Percentiles rank a stretch among this genome's conserved stretches.
phyloP scores from a whole-genome alignment of 2,113 vertebrate genomes.

The Melanotaenia duboulayi region DNA sequence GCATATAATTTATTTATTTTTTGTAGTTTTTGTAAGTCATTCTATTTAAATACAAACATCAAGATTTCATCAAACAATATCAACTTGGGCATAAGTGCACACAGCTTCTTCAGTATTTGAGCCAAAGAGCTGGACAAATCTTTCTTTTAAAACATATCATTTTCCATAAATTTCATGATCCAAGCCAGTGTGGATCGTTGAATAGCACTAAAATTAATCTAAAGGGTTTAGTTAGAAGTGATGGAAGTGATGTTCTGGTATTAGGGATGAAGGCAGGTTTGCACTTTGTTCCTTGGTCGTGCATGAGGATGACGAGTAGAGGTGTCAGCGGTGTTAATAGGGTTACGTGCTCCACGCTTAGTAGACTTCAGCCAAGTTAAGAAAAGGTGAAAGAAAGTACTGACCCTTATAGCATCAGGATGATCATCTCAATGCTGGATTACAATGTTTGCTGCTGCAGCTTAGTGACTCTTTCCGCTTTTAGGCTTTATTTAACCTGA shows the following conservation, averaged over 20 bases:
- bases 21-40: too few relatives aligned
- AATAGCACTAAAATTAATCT: not conserved
- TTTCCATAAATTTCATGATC: not conserved
- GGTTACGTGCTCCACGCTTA: slow-evolving; percentile 35
- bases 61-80: too few relatives aligned
- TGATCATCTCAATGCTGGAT: slow-evolving; percentile 59
- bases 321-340: slow-evolving; percentile 19
- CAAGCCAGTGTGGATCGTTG: not conserved
- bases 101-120: too few relatives aligned
- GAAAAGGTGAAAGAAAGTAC: slow-evolving; percentile 20
- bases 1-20: too few relatives aligned
- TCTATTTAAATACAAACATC: too few relatives aligned
- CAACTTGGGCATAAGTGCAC: too few relatives aligned
- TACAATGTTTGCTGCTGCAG: slow-evolving; percentile 30
- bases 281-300: slow-evolving; percentile 1
- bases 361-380: not conserved
- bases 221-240: too few relatives aligned
- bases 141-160: too few relatives aligned
- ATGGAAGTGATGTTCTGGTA: not conserved
- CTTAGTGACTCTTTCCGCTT: slow-evolving; percentile 41
- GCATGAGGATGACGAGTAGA: slow-evolving; percentile 12
- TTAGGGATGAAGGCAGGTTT: not conserved
- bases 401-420: slow-evolving; percentile 26
- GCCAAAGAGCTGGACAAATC: too few relatives aligned
- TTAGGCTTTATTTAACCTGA: slow-evolving; percentile 19